These are phyloP conservation scores for Epicauta chinensis DNA, from an alignment of 1,140 invertebrate species.

Conservation along the genomic window DNA sequence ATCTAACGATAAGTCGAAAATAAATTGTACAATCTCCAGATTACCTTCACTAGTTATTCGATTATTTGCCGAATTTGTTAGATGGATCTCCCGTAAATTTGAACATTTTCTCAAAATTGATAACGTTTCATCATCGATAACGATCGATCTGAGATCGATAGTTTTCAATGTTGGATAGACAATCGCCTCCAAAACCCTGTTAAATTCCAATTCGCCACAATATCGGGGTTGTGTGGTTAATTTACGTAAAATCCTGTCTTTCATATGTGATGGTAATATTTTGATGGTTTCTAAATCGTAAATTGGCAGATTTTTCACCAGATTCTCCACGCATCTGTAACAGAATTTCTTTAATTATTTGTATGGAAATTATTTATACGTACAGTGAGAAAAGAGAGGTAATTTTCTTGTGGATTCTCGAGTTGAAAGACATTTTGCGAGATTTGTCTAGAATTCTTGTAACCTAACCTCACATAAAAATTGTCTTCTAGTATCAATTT, in stretches of 20 bases:
- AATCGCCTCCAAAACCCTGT: slow-evolving; percentile 10
- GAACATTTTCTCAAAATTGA: slow-evolving; percentile 15
- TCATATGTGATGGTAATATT: slow-evolving; percentile 19
- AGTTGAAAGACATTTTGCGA: too few relatives aligned
- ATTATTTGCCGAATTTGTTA: slow-evolving; percentile 13
- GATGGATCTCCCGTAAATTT: slow-evolving; percentile 11
- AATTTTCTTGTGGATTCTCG: too few relatives aligned
- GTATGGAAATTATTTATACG: background rate
- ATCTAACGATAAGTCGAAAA: background rate
- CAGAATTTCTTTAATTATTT: slow-evolving; percentile 3
- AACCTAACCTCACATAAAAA: too few relatives aligned
- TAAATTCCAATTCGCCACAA: slow-evolving; percentile 10
- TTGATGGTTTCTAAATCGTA: slow-evolving; percentile 9
- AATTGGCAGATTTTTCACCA: slow-evolving; percentile 18
- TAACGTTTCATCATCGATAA: slow-evolving; percentile 22
- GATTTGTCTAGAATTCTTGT: too few relatives aligned
- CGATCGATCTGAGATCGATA: slow-evolving; percentile 21
- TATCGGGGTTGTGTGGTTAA: slow-evolving; percentile 1
- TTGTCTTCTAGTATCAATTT: too few relatives aligned
- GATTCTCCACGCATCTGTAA: slow-evolving; percentile 17
- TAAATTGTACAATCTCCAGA: too few relatives aligned
- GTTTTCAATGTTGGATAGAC: slow-evolving; percentile 12
- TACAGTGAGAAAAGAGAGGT: slow-evolving; percentile 21
- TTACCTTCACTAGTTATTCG: slow-evolving; percentile 6
- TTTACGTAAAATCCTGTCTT: slow-evolving; percentile 17